These are phyloP conservation scores for Trochalopteron elliotii DNA, from an alignment of 2,113 vertebrate species.

Conservation along the genomic window DNA sequence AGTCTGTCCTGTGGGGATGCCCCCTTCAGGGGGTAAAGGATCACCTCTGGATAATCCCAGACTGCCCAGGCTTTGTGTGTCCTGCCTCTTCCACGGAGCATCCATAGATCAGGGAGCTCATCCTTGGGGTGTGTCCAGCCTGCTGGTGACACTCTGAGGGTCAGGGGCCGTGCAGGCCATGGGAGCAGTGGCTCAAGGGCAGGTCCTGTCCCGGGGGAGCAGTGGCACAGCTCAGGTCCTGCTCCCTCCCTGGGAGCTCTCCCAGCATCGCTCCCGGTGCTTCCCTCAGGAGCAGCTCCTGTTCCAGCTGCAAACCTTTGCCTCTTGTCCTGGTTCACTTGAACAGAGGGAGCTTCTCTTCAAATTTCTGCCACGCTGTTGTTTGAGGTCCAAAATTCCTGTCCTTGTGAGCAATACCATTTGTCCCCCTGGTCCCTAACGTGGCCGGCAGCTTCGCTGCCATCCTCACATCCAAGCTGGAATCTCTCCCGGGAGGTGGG, in stretches of 20 bases:
- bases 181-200: background rate
- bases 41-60: background rate
- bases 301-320: conserved; percentile 70
- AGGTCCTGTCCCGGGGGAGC: background rate
- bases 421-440: conserved; percentile 41
- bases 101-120: background rate
- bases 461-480: background rate
- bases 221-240: background rate
- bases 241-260: background rate
- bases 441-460: conserved; percentile 30
- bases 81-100: background rate
- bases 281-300: conserved; percentile 66
- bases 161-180: conserved; percentile 16
- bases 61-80: background rate
- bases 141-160: background rate
- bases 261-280: conserved; percentile 29
- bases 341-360: conserved; percentile 73
- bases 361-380: conserved; percentile 69
- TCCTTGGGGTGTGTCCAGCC: background rate
- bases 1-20: background rate
- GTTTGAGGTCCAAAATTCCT: conserved; percentile 72
- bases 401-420: conserved; percentile 42
- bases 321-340: conserved; percentile 79
- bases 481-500: conserved; percentile 52
- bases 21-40: conserved; percentile 8